phyloP scores from a whole-genome alignment of 2,113 vertebrate species.

The Microcebus griseorufus region DNA sequence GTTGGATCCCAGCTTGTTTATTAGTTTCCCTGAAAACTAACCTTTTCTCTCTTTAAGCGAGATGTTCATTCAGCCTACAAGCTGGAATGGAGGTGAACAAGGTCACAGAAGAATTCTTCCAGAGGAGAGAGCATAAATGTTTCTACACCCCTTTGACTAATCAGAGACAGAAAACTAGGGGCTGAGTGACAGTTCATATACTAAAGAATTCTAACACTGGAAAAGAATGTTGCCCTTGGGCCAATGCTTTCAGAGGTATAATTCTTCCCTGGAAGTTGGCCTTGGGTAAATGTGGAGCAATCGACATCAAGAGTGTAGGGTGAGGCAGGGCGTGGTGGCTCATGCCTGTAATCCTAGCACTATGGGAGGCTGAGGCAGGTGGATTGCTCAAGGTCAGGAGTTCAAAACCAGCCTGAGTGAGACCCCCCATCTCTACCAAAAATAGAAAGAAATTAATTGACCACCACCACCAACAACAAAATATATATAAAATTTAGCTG shows the following conservation, averaged over 20 bases:
- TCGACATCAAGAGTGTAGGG: background rate
- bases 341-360: no score
- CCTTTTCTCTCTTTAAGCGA: background rate
- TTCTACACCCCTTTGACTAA: constrained; percentile 33
- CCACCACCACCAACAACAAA: no score
- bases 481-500: no score
- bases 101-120: constrained; percentile 20
- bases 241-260: background rate
- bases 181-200: constrained; percentile 10
- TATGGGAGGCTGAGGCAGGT: no score
- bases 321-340: no score
- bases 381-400: no score
- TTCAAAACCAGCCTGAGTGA: no score
- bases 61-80: background rate
- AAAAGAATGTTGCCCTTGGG: constrained; percentile 41
- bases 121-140: background rate
- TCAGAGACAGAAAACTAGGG: constrained; percentile 20
- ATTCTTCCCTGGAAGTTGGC: background rate
- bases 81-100: background rate
- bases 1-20: background rate
- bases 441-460: no score
- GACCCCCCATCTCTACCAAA: no score
- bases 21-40: background rate
- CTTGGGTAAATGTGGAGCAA: background rate
- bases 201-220: constrained; percentile 42